A percentile compares a stretch with the other conserved stretches of the same genome.
Conservation (phyloP, 2,113 vertebrate genomes). For the Azemiops feae region DNA sequence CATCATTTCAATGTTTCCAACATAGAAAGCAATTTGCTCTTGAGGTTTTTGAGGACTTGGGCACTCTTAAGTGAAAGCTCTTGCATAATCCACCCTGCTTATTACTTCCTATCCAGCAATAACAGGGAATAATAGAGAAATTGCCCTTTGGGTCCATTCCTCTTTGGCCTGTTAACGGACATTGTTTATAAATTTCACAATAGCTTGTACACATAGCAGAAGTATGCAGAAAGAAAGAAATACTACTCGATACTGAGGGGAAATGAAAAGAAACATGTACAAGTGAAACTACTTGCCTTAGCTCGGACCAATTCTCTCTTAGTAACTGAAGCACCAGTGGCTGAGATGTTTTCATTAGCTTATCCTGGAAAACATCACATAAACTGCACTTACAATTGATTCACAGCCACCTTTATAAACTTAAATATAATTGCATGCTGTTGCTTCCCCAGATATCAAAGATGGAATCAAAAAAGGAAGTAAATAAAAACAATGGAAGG, state of each 20-base stretch:
- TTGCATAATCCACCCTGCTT: not conserved
- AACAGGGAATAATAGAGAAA: not conserved
- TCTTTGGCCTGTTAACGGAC: not conserved
- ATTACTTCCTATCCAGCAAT: not conserved
- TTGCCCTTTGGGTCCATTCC: not conserved
- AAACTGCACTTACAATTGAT: not conserved
- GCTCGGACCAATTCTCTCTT: not conserved
- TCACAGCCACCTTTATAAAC: not conserved
- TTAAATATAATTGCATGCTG: not conserved
- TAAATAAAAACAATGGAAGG: not conserved
- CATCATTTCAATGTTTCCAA: not conserved
- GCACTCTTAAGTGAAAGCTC: not conserved
- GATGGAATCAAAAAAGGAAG: not conserved
- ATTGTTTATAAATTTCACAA: not conserved
- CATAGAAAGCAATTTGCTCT: not conserved
- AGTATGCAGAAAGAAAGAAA: not conserved
- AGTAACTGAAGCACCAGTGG: not conserved
- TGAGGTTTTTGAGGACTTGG: not conserved
- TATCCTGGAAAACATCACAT: not conserved
- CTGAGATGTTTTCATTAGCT: not conserved
- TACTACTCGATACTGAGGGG: not conserved
- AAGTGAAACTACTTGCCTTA: not conserved
- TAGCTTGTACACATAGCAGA: not conserved
- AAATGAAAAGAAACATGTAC: not conserved
- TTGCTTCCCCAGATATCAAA: not conserved